Evolutionary conservation across 2,888 invertebrate genomes (phyloP).

Genomic region (Philereme vetulata): DNA sequence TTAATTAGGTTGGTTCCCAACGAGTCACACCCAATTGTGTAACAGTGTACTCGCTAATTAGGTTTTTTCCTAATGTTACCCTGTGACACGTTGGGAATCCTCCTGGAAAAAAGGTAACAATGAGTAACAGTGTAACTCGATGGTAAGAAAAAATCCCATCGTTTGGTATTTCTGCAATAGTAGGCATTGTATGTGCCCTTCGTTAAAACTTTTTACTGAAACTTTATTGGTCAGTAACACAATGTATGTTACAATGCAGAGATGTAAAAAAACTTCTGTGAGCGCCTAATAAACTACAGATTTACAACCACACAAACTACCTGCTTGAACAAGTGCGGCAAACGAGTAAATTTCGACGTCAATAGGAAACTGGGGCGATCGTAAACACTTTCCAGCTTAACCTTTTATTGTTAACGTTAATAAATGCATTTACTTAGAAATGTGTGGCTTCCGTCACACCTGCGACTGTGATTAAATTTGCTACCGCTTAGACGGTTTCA

Average conservation of each 20-base stretch:
- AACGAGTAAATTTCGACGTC: slow-evolving; percentile 43
- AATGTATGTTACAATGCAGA: slow-evolving; percentile 10
- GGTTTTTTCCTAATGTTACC: too few relatives aligned
- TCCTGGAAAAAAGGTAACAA: too few relatives aligned
- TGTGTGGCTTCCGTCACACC: slow-evolving; percentile 67
- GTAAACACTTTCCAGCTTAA: slow-evolving; percentile 43
- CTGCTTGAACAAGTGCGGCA: slow-evolving; percentile 25
- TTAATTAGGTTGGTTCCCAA: too few relatives aligned
- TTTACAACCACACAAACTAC: slow-evolving; percentile 19
- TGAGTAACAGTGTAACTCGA: too few relatives aligned
- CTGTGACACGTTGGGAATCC: too few relatives aligned
- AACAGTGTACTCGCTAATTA: not conserved
- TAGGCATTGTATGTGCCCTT: too few relatives aligned
- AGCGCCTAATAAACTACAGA: slow-evolving; percentile 21
- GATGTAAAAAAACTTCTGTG: slow-evolving; percentile 15
- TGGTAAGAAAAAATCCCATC: too few relatives aligned
- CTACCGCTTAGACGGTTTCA: slow-evolving; percentile 49
- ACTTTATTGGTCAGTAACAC: not conserved
- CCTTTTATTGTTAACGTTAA: slow-evolving; percentile 65
- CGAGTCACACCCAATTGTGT: not conserved
- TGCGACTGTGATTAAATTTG: slow-evolving; percentile 62
- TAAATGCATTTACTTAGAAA: slow-evolving; percentile 75
- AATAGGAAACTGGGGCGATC: slow-evolving; percentile 42
- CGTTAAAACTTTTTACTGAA: too few relatives aligned
- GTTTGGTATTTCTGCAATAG: too few relatives aligned